phyloP scores from a whole-genome alignment of 2,797 vertebrate species.

The Karalla daura region DNA sequence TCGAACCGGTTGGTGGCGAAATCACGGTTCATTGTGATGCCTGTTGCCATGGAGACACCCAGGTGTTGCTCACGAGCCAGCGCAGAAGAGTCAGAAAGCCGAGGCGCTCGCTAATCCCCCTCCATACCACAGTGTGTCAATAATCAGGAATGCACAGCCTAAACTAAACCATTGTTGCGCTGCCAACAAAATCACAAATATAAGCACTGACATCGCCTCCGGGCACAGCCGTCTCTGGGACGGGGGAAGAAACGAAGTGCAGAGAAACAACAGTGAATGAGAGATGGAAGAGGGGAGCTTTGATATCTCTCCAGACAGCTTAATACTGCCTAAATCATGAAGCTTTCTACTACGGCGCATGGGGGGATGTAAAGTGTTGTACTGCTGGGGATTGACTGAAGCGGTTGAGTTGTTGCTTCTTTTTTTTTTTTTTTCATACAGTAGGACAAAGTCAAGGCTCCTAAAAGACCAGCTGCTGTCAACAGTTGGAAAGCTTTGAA shows the following conservation, averaged over 20 bases:
- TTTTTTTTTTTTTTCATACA: conserved; percentile 61
- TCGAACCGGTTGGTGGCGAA: conserved; percentile 86
- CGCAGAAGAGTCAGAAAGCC: conserved; percentile 67
- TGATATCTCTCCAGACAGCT: conserved; percentile 68
- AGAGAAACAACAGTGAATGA: conserved; percentile 58
- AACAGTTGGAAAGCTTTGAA: conserved; percentile 77
- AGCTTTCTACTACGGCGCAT: conserved; percentile 35
- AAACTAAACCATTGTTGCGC: conserved; percentile 79
- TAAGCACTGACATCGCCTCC: conserved; percentile 57
- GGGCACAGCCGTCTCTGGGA: conserved; percentile 57
- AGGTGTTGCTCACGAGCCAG: conserved; percentile 78
- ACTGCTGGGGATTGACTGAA: conserved; percentile 54
- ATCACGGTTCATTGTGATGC: conserved; percentile 80
- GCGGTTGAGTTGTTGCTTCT: conserved; percentile 32
- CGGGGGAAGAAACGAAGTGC: conserved; percentile 51
- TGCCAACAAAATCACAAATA: conserved; percentile 76
- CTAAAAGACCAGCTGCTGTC: conserved; percentile 78
- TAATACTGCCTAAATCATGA: conserved; percentile 61
- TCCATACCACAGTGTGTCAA: conserved; percentile 74
- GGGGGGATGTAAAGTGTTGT: conserved; percentile 48
- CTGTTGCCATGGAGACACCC: conserved; percentile 78
- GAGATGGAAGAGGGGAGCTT: conserved; percentile 53
- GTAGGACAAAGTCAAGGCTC: conserved; percentile 73
- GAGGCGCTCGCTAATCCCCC: conserved; percentile 72
- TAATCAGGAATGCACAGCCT: conserved; percentile 75